Evolutionary conservation across 2,113 vertebrate species (phyloP).

Genomic region (Tragelaphus strepsiceros): DNA sequence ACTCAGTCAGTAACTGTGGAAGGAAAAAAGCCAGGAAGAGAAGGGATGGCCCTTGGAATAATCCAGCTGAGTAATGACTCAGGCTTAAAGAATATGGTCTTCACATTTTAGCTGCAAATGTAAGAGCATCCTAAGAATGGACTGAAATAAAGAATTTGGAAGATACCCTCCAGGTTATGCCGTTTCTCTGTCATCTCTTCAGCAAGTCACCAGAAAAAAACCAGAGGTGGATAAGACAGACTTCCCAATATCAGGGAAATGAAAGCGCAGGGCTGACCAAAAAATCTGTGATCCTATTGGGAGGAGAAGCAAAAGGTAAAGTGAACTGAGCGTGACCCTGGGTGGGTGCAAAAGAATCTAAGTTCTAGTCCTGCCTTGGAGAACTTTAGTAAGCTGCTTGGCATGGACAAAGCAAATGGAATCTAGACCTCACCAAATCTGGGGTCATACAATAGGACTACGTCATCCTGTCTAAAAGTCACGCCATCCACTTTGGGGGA

Average conservation of each 20-base stretch:
- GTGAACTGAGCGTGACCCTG: accelerated
- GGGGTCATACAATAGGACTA: accelerated
- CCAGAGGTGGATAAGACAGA: background rate
- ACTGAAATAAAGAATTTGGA: background rate
- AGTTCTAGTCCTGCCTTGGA: background rate
- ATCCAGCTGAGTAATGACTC: background rate
- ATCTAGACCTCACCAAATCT: background rate
- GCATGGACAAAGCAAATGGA: too few species aligned
- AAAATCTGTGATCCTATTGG: background rate
- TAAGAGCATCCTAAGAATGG: background rate
- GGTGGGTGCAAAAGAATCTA: background rate
- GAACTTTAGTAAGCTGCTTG: background rate
- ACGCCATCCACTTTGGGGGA: too few species aligned
- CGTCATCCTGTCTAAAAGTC: background rate
- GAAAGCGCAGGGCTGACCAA: background rate
- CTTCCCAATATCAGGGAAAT: background rate
- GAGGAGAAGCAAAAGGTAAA: background rate
- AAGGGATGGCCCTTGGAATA: background rate
- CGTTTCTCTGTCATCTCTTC: background rate
- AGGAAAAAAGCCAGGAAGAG: background rate
- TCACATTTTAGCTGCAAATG: background rate
- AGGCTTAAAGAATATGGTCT: background rate
- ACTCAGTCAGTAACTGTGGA: background rate
- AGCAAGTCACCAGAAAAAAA: background rate
- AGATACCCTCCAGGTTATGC: background rate